Base-by-base conservation (phyloP, 2,797 vertebrate genomes). In the Pipistrellus kuhlii region DNA sequence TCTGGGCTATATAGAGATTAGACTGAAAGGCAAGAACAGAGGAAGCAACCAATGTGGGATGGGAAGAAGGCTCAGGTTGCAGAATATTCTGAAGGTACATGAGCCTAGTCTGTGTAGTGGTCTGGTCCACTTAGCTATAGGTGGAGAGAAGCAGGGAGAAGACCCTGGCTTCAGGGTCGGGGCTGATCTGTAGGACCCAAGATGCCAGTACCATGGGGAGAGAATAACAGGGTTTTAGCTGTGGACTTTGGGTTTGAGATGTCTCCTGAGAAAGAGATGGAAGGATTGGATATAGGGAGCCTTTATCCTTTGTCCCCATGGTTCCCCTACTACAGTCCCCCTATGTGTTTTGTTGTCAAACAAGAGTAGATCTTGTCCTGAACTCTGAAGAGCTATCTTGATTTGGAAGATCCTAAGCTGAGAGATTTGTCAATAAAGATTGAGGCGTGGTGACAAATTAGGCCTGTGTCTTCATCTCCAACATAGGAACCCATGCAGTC, bases 91-190 rank as follows among this genome's bases (percentile, higher is more conserved):
- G 53, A 71, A 55, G 53, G 20, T 1, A 8, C 2, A 3, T 30
- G 44, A 5, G n/a, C 6, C 2, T 0, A 0, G 53, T 23, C 90
- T 30, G 35, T 0, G 0, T 1, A 17, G 59, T 30, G 38, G 38
- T 41, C 38, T 41, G 38, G 38, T 41, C 38, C 38, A 41, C 38
- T 41, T 12, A 27, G 35, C 57, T 35, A 30, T 21, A 18, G 14
- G 21, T 27, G 46, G 35, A 1, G 30, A 44, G 64, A 44, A 66
- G 8, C 17, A 27, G 23, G 18, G 6, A n/a, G n/a, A n/a, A n/a
- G n/a, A n/a, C n/a, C n/a, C n/a, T n/a, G 66, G 44, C 57, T 80
- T 46, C 8, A 15, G 21, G 17, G 23, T 46, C 68, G 46, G 35
- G 57, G 18, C 90, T 57, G 48, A 69, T 38, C 82, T 35, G 17